These are phyloP conservation scores for Lordiphosa stackelbergi DNA, from an alignment of 1,140 invertebrate species.

Conservation along the genomic window DNA sequence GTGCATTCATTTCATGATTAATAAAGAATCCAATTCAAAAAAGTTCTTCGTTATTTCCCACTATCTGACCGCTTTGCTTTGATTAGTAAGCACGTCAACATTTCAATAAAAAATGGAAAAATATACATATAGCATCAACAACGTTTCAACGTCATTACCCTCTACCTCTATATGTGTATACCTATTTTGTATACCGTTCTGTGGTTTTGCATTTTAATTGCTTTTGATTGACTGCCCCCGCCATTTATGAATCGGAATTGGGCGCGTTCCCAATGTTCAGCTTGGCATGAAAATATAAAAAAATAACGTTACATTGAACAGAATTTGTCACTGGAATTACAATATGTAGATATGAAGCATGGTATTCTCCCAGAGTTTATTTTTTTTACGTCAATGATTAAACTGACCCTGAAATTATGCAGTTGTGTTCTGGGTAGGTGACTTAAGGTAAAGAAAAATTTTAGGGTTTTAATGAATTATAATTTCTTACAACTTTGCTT, in stretches of 20 bases:
- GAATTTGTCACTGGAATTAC: too few relatives aligned
- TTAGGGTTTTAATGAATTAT: too few relatives aligned
- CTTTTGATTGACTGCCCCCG: conserved; percentile 68
- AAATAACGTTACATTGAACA: not conserved
- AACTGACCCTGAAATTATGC: too few relatives aligned
- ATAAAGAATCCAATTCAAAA: conserved; percentile 48
- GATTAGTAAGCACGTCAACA: conserved; percentile 73
- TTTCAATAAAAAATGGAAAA: conserved; percentile 57
- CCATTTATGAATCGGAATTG: conserved; percentile 47
- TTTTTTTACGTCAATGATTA: too few relatives aligned
- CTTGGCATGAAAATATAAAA: conserved; percentile 41
- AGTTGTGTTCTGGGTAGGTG: too few relatives aligned
- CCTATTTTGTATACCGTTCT: conserved; percentile 31
- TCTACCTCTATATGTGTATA: conserved; percentile 3
- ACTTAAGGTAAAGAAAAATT: too few relatives aligned
- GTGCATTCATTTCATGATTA: conserved; percentile 62
- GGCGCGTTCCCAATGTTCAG: conserved; percentile 41
- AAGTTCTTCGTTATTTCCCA: conserved; percentile 44
- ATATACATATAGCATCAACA: conserved; percentile 37
- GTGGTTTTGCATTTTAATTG: conserved; percentile 73
- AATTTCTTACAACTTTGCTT: too few relatives aligned
- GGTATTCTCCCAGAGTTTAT: too few relatives aligned
- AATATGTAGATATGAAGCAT: too few relatives aligned
- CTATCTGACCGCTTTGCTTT: conserved; percentile 33
- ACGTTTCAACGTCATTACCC: conserved; percentile 47